Conservation (phyloP, 2,113 vertebrate genomes). For the Arizona elegans region DNA sequence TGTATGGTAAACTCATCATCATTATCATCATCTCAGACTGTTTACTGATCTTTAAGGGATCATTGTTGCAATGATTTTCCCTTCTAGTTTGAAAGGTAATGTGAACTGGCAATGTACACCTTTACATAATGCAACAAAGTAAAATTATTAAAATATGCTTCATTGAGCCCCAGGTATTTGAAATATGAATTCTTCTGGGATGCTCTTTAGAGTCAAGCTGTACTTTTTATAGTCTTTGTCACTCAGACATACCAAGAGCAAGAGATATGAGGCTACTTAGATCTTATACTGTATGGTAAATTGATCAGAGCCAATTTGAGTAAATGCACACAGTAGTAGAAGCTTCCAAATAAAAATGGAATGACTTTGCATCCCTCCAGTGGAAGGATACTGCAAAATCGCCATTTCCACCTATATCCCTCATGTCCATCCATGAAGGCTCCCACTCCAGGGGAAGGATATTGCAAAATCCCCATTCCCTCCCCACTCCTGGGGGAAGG, state of each 20-base stretch:
- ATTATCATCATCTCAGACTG: not conserved
- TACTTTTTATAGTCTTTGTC: not conserved
- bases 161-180: not conserved
- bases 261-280: not conserved
- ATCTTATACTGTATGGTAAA: not conserved
- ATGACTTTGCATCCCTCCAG: not conserved
- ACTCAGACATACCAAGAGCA: not conserved
- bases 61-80: not conserved
- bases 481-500: too few relatives aligned
- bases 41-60: not conserved
- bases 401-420: too few relatives aligned
- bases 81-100: not conserved
- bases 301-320: not conserved
- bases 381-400: too few relatives aligned
- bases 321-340: not conserved
- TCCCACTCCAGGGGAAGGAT: too few relatives aligned
- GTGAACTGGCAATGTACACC: not conserved
- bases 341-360: not conserved
- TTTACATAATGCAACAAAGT: not conserved
- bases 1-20: not conserved
- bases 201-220: not conserved
- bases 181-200: not conserved
- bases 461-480: too few relatives aligned
- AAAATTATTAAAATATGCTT: not conserved
- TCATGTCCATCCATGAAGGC: too few relatives aligned